phyloP scores from a whole-genome alignment of 2,113 vertebrate genomes.

The Pomatorhinus ruficollis region DNA sequence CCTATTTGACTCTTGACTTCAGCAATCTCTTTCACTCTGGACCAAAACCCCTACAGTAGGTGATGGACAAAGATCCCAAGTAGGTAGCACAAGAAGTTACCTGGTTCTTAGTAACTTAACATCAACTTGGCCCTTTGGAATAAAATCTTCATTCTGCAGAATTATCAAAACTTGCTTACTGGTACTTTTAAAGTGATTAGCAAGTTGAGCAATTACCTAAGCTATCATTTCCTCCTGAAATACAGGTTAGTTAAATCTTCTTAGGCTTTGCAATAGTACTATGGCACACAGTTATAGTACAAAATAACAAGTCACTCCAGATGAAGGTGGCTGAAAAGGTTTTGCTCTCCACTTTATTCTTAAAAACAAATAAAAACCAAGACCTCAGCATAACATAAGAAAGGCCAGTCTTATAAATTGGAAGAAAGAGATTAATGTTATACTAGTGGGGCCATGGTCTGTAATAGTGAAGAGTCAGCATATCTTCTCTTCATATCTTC shows the following conservation, averaged over 20 bases:
- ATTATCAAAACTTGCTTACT: neutral
- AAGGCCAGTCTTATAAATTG: neutral
- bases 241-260: neutral
- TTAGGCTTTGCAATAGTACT: neutral
- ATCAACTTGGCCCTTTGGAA: neutral
- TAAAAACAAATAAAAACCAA: neutral
- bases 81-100: neutral
- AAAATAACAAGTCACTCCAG: neutral
- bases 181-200: neutral
- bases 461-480: neutral
- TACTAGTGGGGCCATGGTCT: neutral
- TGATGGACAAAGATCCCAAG: neutral
- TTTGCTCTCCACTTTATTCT: neutral
- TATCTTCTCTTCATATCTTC: neutral
- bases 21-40: neutral
- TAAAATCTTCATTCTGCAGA: neutral
- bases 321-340: neutral
- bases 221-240: constrained; percentile 6
- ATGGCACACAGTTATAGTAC: neutral
- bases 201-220: neutral
- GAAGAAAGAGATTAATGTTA: neutral
- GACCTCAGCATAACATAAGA: neutral
- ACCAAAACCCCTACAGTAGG: neutral
- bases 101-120: neutral
- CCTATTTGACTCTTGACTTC: neutral